These are phyloP conservation scores for Mareca penelope DNA, from an alignment of 2,797 vertebrate genomes.

Conservation along the genomic window DNA sequence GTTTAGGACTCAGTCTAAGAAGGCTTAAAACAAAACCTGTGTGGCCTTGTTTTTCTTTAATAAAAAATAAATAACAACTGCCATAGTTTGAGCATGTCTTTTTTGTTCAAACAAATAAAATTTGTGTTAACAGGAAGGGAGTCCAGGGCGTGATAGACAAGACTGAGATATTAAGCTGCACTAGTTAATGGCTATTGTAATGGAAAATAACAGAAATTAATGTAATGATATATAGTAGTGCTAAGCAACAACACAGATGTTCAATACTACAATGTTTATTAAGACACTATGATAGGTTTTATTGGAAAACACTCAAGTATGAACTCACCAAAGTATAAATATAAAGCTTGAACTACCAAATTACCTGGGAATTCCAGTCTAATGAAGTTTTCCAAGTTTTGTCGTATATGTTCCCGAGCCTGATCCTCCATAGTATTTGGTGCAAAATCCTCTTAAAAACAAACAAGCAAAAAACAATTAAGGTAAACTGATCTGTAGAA, in stretches of 20 bases:
- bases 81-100: not conserved
- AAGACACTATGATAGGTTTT: not conserved
- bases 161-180: not conserved
- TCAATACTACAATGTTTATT: not conserved
- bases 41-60: not conserved
- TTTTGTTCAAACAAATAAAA: not conserved
- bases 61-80: no score
- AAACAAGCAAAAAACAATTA: not conserved
- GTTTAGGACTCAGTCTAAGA: not conserved
- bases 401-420: slow-evolving; percentile 88
- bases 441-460: slow-evolving; percentile 87
- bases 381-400: slow-evolving; percentile 89
- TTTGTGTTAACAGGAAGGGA: not conserved
- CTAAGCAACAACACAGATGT: not conserved
- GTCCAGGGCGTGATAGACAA: not conserved
- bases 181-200: not conserved
- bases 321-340: not conserved
- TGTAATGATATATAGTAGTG: not conserved
- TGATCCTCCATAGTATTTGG: slow-evolving; percentile 85
- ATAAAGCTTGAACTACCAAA: not conserved
- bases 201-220: not conserved
- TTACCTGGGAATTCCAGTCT: slow-evolving; percentile 88
- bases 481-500: not conserved
- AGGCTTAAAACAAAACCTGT: not conserved
- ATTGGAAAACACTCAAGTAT: not conserved